Evolutionary conservation across 2,888 invertebrate genomes (phyloP), one percentile per base, ranked within the genome.

Genomic region (Emmelina monodactyla): DNA sequence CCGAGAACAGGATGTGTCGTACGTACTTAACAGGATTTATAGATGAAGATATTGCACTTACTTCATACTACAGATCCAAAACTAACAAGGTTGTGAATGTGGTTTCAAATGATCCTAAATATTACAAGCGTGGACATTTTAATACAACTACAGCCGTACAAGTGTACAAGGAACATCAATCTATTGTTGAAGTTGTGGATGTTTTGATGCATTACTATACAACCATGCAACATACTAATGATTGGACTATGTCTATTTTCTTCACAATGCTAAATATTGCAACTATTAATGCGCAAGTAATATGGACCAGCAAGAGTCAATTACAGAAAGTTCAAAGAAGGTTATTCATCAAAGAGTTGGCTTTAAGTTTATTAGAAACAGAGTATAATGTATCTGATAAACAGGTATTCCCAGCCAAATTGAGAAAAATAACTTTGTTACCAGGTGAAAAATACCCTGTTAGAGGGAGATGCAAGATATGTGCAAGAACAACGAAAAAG

Each of bases 151-250:
- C 68, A 19, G 64, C 62, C 3, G 64, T 68, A 3, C 62, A 69
- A 2, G 45, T 57, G 16, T 79, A 78, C 43, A 73, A 70, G 42
- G 76, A 63, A 44, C 58, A 69, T 39, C 62, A 68, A 22, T 62
- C 69, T 2, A 56, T 66, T 0, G 70, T 75, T 2, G 64, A 70
- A 58, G 69, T 78, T 7, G 41, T 70, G 7, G 70, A 73, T 49
- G 72, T 79, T 6, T 45, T 79, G 6, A 73, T 75, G 65, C 62
- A 72, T 51, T 72, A 72, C 46, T 79, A 79, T 39, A 76, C 76
- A 1, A 71, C 76, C 3, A 61, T 70, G 62, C 70, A 75, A 37
- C 57, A 66, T 37, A 66, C 68, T n/a, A 75, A 76, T 41, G 62
- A 70, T 42, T 80, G 79, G 79, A 64, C 68, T 0, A 41, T 73